Percentiles rank a stretch among this genome's conserved stretches.
Conservation (phyloP, 1,140 invertebrate genomes). For the Apis laboriosa region DNA sequence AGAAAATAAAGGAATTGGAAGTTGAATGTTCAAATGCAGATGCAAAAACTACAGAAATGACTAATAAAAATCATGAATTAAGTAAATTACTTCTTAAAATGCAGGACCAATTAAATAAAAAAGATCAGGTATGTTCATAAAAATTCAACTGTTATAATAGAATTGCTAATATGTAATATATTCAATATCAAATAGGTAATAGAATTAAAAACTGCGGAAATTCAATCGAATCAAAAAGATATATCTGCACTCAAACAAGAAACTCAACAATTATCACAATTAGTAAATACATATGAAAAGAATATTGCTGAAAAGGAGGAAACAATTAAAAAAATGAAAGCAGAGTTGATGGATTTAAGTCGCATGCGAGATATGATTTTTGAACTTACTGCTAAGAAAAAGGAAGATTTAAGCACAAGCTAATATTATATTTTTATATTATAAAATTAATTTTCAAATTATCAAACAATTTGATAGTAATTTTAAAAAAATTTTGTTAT, state of each 20-base stretch:
- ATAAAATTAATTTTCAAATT: constrained; percentile 16
- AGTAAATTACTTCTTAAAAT: constrained; percentile 65
- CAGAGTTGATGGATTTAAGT: constrained; percentile 70
- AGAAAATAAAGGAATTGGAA: constrained; percentile 63
- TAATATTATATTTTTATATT: constrained; percentile 32
- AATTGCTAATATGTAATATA: constrained; percentile 6
- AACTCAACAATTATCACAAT: constrained; percentile 65
- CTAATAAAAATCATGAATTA: constrained; percentile 65
- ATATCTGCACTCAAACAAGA: constrained; percentile 71
- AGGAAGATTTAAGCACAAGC: constrained; percentile 63
- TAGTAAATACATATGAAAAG: constrained; percentile 65
- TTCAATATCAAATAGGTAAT: constrained; percentile 61
- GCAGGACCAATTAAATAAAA: constrained; percentile 68
- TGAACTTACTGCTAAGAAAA: constrained; percentile 74
- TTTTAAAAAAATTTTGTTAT: constrained; percentile 6
- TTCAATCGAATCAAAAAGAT: constrained; percentile 60
- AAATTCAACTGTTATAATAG: constrained; percentile 17
- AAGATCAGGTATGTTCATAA: constrained; percentile 64
- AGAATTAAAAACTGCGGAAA: constrained; percentile 67
- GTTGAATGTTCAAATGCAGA: constrained; percentile 47
- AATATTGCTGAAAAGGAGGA: constrained; percentile 71
- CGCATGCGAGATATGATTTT: constrained; percentile 77
- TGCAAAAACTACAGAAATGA: constrained; percentile 55
- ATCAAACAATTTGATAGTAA: constrained; percentile 32
- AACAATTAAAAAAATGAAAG: constrained; percentile 62